Evolutionary conservation across 2,113 vertebrate genomes (phyloP).

Genomic region (Salminus brasiliensis): DNA sequence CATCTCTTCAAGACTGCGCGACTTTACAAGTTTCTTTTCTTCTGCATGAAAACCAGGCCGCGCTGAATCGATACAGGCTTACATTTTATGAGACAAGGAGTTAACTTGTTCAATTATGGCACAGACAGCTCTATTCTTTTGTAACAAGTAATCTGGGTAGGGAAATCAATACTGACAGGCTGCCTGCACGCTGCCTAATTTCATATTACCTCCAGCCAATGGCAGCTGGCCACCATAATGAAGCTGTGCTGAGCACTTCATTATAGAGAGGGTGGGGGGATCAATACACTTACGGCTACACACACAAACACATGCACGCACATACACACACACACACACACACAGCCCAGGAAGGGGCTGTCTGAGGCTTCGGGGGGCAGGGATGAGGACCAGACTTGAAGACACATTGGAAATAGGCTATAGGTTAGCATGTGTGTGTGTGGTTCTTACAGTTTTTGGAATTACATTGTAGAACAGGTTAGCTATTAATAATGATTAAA

Average conservation of each 20-base stretch:
- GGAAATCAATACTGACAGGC: conserved; percentile 98
- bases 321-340: conserved; percentile 36
- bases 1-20: conserved; percentile 78
- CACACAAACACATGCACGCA: conserved; percentile 32
- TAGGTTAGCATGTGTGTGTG: not conserved
- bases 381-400: conserved; percentile 6
- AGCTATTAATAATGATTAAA: no score
- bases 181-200: conserved; percentile 93
- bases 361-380: conserved; percentile 1
- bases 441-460: conserved; percentile 16
- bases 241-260: conserved; percentile 96
- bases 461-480: conserved; percentile 1
- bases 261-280: conserved; percentile 83
- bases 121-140: conserved; percentile 99
- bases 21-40: conserved; percentile 76
- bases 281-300: conserved; percentile 78
- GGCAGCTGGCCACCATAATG: conserved; percentile 84
- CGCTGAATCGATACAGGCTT: conserved; percentile 92
- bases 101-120: conserved; percentile 99
- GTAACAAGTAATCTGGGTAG: conserved; percentile 99
- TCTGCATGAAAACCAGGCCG: conserved; percentile 76
- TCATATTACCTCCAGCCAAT: conserved; percentile 98
- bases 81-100: conserved; percentile 99
- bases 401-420: conserved; percentile 33
- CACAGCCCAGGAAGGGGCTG: conserved; percentile 48